Evolutionary conservation across 2,797 vertebrate species (phyloP).

Genomic region (Epinephelus awoara): DNA sequence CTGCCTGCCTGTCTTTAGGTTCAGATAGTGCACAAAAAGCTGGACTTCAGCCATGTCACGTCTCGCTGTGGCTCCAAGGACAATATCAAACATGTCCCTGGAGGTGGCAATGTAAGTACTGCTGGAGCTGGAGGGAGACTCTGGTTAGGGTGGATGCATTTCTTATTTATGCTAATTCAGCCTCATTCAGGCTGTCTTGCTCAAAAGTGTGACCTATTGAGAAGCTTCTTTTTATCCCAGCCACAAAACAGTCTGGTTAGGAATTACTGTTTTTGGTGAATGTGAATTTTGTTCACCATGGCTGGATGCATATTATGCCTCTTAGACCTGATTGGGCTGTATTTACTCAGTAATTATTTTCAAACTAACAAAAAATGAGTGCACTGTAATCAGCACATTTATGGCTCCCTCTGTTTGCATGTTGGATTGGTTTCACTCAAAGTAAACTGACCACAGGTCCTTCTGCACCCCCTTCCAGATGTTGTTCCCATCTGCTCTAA

Average conservation of each 20-base stretch:
- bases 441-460: constrained; percentile 22
- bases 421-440: constrained; percentile 31
- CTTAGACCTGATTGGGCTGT: not conserved
- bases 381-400: constrained; percentile 28
- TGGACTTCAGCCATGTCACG: constrained; percentile 99
- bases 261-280: not conserved
- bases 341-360: constrained; percentile 5
- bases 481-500: constrained; percentile 59
- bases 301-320: not conserved
- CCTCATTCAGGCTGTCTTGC: constrained; percentile 1
- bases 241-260: not conserved
- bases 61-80: constrained; percentile 99
- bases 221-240: constrained; percentile 9
- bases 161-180: constrained; percentile 31
- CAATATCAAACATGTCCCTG: constrained; percentile 99
- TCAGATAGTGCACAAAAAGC: constrained; percentile 99
- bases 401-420: constrained; percentile 36
- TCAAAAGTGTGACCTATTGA: constrained; percentile 25
- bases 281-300: not conserved
- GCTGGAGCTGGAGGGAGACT: constrained; percentile 66
- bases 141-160: constrained; percentile 50
- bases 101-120: constrained; percentile 98
- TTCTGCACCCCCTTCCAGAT: constrained; percentile 56
- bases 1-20: constrained; percentile 90
- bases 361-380: constrained; percentile 27